Percentiles rank a stretch among this genome's conserved stretches.
phyloP scores from a whole-genome alignment of 2,113 vertebrate species.

The Halichoerus grypus region DNA sequence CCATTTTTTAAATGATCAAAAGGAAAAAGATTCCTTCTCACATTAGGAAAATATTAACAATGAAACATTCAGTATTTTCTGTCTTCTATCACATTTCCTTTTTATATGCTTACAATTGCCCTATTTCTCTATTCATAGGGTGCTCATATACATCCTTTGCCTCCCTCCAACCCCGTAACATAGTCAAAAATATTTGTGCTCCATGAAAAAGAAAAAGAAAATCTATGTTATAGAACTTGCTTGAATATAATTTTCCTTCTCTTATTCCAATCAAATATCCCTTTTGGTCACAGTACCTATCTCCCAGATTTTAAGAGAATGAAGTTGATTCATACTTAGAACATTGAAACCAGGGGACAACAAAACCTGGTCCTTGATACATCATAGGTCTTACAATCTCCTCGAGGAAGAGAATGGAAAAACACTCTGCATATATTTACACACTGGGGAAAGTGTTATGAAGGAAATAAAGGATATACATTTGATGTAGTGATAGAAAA shows the following conservation, averaged over 20 bases:
- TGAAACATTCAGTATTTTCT: background rate
- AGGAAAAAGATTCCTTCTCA: background rate
- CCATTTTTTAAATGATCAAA: background rate
- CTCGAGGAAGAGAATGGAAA: background rate
- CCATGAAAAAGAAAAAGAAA: background rate
- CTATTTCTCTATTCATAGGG: background rate
- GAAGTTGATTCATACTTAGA: background rate
- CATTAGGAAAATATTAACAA: background rate
- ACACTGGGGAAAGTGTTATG: background rate
- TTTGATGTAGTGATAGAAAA: background rate
- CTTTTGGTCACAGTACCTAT: background rate
- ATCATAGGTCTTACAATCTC: background rate
- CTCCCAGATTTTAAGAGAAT: background rate
- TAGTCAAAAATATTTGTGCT: background rate
- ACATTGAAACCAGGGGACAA: background rate
- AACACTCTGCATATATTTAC: background rate
- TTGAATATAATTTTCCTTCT: background rate
- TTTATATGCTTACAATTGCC: background rate
- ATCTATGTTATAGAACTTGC: background rate
- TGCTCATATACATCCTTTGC: rapidly evolving
- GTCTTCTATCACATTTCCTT: background rate
- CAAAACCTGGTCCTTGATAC: background rate
- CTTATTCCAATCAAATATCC: background rate
- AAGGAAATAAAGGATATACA: background rate
- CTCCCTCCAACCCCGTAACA: background rate